Evolutionary conservation across 1,140 invertebrate species (phyloP), one percentile per base, ranked within the genome.

Genomic region (Rhysida immarginata): DNA sequence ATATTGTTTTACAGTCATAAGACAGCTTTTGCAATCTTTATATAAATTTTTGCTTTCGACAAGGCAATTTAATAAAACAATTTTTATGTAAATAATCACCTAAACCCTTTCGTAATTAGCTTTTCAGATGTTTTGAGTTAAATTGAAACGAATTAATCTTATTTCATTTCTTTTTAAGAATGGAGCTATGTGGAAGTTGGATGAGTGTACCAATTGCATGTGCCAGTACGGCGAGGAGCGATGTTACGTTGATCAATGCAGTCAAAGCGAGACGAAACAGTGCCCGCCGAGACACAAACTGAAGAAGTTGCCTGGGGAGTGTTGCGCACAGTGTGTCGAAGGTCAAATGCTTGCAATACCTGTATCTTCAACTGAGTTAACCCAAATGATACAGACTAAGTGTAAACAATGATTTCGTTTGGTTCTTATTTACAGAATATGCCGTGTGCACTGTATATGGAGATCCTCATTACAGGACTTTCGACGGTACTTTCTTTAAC

Each of bases 391-490:
- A n/a, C n/a, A n/a, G n/a, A n/a, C n/a, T n/a, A n/a, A n/a, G n/a
- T n/a, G n/a, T n/a, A 35, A 8, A 8, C 16, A 5, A 35, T 35
- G 16, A 46, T 46, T 46, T 18, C 8, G 8, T 5, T 46, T 23
- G 3, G 5, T 62, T 64, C 63, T 53, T 63, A 65, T 46, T 73
- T 70, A 26, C 65, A 83, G 81, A 76, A 54, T 85, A 91, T 53
- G 88, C 87, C 2, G 83, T 89, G 0, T 95, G 91, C 68, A 87
- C 86, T 0, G 88, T 91, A 0, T 95, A 89, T 66, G 90, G 90
- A 1, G 89, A 95, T 70, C 88, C 90, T 0, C 89, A 95, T 65
- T 95, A 93, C 66, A 81, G 84, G 61, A 93, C 89, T 3, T 96
- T 94, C 67, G 92, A 96, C 64, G 90, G 90, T 20, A 83, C 84